These are phyloP conservation scores for Catonia carolina DNA, from an alignment of 2,888 invertebrate genomes.

Conservation along the genomic window DNA sequence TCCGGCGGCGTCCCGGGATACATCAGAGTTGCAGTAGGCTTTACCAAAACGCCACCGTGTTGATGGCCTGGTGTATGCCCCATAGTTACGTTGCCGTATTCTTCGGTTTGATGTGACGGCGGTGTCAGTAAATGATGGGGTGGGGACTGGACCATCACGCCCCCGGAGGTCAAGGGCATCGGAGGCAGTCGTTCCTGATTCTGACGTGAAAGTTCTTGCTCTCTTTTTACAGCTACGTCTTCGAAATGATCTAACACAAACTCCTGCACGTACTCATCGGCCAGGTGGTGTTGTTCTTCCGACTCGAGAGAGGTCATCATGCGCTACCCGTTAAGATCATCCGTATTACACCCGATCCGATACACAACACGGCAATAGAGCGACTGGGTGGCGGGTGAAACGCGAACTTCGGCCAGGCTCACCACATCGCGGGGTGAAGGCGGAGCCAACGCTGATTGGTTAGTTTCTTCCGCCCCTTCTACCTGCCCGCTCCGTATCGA, in stretches of 20 bases:
- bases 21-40: conserved; percentile 39
- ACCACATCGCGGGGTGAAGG: no score
- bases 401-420: no score
- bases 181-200: conserved; percentile 32
- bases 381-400: no score
- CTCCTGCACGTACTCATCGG: conserved; percentile 85
- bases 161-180: conserved; percentile 30
- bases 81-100: conserved; percentile 42
- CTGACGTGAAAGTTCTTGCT: conserved; percentile 42
- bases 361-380: no score
- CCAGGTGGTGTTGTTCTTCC: conserved; percentile 67
- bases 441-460: no score
- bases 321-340: conserved; percentile 48
- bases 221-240: conserved; percentile 68
- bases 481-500: no score
- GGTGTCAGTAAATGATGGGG: conserved; percentile 35
- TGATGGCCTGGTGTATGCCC: conserved; percentile 20
- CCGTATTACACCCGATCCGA: no score
- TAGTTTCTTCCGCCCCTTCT: no score
- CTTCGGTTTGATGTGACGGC: conserved; percentile 41
- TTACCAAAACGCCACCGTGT: conserved; percentile 41
- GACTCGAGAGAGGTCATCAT: conserved; percentile 50
- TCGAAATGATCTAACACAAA: conserved; percentile 85
- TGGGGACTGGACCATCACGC: conserved; percentile 41
- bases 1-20: conserved; percentile 80